Conservation (phyloP, 1,140 invertebrate species). For the Bactericera cockerelli region DNA sequence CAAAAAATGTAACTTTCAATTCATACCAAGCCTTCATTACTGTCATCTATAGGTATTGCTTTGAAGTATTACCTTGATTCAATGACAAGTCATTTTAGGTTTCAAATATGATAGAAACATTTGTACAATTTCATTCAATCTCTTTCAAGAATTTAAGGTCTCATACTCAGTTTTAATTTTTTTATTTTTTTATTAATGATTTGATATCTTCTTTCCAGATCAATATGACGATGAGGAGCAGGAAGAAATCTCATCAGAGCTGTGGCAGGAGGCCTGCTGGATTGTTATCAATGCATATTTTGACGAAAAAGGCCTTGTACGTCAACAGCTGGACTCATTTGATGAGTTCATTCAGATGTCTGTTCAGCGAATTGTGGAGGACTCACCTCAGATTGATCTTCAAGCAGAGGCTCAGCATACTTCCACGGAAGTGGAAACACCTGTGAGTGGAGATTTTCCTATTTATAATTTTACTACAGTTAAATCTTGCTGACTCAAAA, state of each 20-base stretch:
- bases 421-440: conserved; percentile 78
- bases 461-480: too few relatives aligned
- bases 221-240: conserved; percentile 59
- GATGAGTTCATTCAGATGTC: conserved; percentile 99
- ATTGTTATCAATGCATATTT: conserved; percentile 99
- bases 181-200: not conserved
- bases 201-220: conserved; percentile 30
- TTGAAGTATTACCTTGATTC: not conserved
- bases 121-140: not conserved
- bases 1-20: too few relatives aligned
- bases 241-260: conserved; percentile 82
- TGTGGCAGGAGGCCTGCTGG: conserved; percentile 99
- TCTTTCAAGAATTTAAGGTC: not conserved
- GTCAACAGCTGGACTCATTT: conserved; percentile 96
- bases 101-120: not conserved
- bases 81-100: not conserved
- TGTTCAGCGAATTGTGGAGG: conserved; percentile 95
- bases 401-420: conserved; percentile 95
- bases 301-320: conserved; percentile 96
- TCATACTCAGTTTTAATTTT: not conserved
- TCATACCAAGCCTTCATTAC: too few relatives aligned
- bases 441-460: conserved; percentile 46
- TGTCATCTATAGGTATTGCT: not conserved
- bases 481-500: too few relatives aligned
- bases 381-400: conserved; percentile 91